Conservation (phyloP, 2,797 vertebrate genomes). For the Semotilus atromaculatus region DNA sequence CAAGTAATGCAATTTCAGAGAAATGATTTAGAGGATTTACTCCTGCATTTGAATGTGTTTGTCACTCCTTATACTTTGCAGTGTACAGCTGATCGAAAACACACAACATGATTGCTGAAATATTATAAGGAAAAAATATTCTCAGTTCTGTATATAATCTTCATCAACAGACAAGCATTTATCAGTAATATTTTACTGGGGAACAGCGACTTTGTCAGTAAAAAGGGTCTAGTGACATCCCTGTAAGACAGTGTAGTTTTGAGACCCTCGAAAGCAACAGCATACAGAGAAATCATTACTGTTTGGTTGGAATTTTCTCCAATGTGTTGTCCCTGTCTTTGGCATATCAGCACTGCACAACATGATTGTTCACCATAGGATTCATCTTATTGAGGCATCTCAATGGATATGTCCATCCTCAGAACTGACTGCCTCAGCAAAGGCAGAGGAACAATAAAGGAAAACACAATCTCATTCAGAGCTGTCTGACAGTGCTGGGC, state of each 20-base stretch:
- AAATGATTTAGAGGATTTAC: neutral
- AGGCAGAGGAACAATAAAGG: slow-evolving; percentile 49
- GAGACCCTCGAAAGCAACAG: neutral
- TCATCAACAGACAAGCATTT: neutral
- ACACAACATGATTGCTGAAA: neutral
- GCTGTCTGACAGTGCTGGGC: slow-evolving; percentile 43
- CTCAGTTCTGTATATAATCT: neutral
- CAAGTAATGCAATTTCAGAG: neutral
- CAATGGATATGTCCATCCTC: slow-evolving; percentile 40
- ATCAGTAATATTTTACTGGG: neutral
- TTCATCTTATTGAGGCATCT: slow-evolving; percentile 40
- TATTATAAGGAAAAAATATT: neutral
- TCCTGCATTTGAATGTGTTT: neutral
- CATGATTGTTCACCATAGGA: slow-evolving; percentile 21
- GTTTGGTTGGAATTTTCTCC: neutral
- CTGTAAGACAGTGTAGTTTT: neutral
- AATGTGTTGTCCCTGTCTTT: neutral
- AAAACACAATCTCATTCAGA: slow-evolving; percentile 52
- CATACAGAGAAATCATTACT: slow-evolving; percentile 9
- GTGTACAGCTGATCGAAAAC: neutral
- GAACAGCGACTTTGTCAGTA: neutral
- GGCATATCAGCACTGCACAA: slow-evolving; percentile 12
- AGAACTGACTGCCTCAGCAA: slow-evolving; percentile 41
- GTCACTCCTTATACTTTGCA: neutral
- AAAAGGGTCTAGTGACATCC: too few species aligned